A percentile compares a stretch with the other conserved stretches of the same genome.
These are phyloP conservation scores for Megaceryle torquata DNA, from an alignment of 2,113 vertebrate species.

Conservation along the genomic window DNA sequence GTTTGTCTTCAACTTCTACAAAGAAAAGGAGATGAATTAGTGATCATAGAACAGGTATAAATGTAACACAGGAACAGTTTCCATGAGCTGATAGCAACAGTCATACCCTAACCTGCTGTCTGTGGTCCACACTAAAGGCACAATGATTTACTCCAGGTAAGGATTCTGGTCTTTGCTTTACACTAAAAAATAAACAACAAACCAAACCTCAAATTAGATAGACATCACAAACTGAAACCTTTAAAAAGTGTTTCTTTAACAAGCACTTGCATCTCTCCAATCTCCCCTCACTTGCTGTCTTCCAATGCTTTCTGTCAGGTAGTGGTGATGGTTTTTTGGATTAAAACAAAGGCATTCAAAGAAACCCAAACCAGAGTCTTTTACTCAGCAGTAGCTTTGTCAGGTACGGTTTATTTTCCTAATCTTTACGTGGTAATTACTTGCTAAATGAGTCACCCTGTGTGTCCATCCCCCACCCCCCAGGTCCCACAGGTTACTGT, in stretches of 20 bases:
- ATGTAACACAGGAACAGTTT: not conserved
- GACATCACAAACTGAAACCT: not conserved
- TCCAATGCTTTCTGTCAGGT: not conserved
- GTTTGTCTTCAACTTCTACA: not conserved
- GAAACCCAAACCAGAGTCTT: not conserved
- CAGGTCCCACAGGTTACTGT: slow-evolving; percentile 20
- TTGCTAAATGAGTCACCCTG: slow-evolving; percentile 48
- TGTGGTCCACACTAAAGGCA: not conserved
- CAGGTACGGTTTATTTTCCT: slow-evolving; percentile 47
- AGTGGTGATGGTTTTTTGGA: not conserved
- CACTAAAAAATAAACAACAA: not conserved
- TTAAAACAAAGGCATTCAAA: not conserved
- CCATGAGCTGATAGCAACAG: not conserved
- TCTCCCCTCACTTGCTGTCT: not conserved
- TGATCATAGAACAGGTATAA: not conserved
- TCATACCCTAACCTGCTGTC: not conserved
- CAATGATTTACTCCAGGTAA: not conserved
- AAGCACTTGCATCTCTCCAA: not conserved
- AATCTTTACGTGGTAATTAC: slow-evolving; percentile 50
- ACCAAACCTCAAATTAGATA: not conserved
- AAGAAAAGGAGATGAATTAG: not conserved
- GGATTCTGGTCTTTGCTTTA: not conserved
- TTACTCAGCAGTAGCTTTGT: not conserved
- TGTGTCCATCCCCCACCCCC: not conserved
- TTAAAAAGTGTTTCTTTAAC: not conserved